Evolutionary conservation across 64 coral and sea anemone genomes (phyloP).

Genomic region (Astreopora myriophthalma): DNA sequence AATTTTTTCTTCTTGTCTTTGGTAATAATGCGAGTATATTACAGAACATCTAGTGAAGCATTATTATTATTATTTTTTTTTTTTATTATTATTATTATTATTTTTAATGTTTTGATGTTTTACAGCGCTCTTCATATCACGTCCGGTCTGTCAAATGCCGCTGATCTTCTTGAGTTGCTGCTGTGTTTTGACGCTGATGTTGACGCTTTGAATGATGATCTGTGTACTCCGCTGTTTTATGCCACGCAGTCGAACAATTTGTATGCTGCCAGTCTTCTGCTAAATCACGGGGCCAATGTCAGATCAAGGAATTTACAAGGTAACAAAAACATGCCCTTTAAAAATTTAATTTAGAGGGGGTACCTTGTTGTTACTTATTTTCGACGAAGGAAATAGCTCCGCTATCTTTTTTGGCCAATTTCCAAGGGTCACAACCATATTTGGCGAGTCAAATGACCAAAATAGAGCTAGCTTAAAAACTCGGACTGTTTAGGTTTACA

Average conservation of each 20-base stretch:
- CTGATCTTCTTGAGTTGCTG: slow-evolving; percentile 78
- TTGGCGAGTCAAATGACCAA: too few species aligned
- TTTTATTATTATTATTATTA: background rate
- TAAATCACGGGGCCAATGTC: slow-evolving; percentile 82
- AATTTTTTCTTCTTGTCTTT: too few species aligned
- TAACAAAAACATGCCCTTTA: too few species aligned
- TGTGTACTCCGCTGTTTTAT: slow-evolving; percentile 88
- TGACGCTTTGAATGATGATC: slow-evolving; percentile 77
- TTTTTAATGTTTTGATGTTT: background rate
- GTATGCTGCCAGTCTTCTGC: slow-evolving; percentile 79
- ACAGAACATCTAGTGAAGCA: too few species aligned
- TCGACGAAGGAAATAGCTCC: too few species aligned
- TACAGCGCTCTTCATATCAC: slow-evolving; percentile 81
- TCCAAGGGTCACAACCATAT: too few species aligned
- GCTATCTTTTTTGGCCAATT: too few species aligned
- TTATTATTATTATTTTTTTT: background rate
- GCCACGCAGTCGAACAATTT: slow-evolving; percentile 85
- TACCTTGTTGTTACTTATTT: too few species aligned
- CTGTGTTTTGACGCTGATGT: slow-evolving; percentile 78
- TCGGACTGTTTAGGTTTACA: too few species aligned
- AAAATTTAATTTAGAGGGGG: too few species aligned
- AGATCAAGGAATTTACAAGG: slow-evolving; percentile 79
- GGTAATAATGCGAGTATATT: too few species aligned
- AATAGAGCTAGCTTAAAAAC: too few species aligned
- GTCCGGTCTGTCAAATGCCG: slow-evolving; percentile 77